These are phyloP conservation scores for Taeniopygia guttata DNA, from an alignment of 2,797 vertebrate genomes.

Conservation along the genomic window DNA sequence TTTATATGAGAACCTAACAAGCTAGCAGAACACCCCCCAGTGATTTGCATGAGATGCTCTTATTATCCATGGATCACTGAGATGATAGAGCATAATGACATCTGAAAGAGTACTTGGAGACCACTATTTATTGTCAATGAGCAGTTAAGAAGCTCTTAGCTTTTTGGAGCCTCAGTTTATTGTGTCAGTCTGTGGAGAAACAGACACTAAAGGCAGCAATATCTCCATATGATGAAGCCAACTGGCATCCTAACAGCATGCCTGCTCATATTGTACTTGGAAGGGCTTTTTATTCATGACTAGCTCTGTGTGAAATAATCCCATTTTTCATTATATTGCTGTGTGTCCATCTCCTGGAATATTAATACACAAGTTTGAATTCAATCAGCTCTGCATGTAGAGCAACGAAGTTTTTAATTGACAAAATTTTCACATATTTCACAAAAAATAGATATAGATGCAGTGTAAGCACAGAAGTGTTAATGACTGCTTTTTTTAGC, in stretches of 20 bases:
- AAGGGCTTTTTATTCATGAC: conserved; percentile 35
- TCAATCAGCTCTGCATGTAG: background rate
- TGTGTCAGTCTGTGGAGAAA: conserved; percentile 55
- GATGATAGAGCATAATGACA: conserved; percentile 30
- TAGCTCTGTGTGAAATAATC: conserved; percentile 46
- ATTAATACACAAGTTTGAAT: background rate
- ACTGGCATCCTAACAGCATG: conserved; percentile 48
- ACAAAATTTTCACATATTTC: background rate
- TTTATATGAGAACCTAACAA: conserved; percentile 55
- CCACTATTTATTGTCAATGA: conserved; percentile 56
- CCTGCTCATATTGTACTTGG: conserved; percentile 38
- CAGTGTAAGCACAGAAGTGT: background rate
- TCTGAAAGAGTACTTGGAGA: conserved; percentile 55
- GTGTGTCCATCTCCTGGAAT: background rate
- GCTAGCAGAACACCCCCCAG: conserved; percentile 29
- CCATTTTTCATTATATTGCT: background rate
- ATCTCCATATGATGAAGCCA: conserved; percentile 52
- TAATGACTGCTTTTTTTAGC: background rate
- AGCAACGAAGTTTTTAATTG: background rate
- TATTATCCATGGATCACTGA: conserved; percentile 53
- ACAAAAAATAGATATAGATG: background rate
- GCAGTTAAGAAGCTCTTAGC: conserved; percentile 53
- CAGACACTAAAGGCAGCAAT: conserved; percentile 47
- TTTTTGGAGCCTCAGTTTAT: conserved; percentile 45
- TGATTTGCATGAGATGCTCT: conserved; percentile 18